Conservation (phyloP, 2,797 vertebrate genomes). For the Cynopterus sphinx region DNA sequence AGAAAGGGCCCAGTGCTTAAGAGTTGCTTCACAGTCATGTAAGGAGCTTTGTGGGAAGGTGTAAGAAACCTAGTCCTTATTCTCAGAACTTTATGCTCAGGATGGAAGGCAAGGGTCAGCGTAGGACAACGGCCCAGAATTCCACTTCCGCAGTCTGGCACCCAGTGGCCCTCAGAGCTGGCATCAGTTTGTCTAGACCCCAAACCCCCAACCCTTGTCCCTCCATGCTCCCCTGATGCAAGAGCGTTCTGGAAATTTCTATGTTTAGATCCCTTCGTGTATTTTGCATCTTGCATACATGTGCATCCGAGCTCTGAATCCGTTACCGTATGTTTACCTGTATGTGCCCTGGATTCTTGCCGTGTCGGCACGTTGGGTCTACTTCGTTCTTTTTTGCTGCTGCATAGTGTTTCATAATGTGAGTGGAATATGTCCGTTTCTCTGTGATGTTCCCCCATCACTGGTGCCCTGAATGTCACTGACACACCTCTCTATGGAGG, state of each 20-base stretch:
- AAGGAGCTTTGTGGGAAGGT: background rate
- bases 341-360: background rate
- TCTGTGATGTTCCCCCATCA: too few relatives aligned
- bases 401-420: background rate
- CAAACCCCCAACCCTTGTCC: background rate
- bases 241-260: background rate
- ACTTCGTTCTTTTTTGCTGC: background rate
- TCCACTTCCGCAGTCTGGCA: background rate
- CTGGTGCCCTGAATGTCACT: background rate
- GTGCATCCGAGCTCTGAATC: background rate
- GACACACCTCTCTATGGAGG: accelerated
- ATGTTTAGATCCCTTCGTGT: accelerated
- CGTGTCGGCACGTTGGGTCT: accelerated
- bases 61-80: background rate
- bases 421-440: background rate
- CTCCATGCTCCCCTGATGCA: background rate
- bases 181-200: background rate
- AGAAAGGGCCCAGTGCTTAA: background rate
- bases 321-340: background rate
- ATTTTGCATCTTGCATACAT: background rate
- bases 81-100: background rate
- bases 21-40: background rate
- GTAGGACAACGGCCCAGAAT: background rate
- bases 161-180: background rate
- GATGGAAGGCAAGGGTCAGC: background rate